phyloP scores from a whole-genome alignment of 2,888 invertebrate species.

The Phania funesta region DNA sequence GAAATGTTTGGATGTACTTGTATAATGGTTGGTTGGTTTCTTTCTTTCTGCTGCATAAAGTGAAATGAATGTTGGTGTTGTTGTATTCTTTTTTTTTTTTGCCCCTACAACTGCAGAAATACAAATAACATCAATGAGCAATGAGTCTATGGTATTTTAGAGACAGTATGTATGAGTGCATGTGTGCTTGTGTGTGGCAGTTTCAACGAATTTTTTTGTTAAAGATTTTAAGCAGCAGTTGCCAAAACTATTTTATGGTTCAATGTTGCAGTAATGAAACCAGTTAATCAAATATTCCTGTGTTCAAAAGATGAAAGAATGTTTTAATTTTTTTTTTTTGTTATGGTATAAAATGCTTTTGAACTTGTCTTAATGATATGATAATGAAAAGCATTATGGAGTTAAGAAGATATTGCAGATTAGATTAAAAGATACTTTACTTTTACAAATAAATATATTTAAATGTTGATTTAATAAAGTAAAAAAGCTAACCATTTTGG shows the following conservation, averaged over 20 bases:
- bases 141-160: conserved; percentile 12
- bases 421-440: conserved; percentile 54
- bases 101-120: conserved; percentile 14
- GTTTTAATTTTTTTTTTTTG: conserved; percentile 23
- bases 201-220: background rate
- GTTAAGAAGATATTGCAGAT: conserved; percentile 51
- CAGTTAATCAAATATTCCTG: conserved; percentile 62
- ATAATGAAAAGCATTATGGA: conserved; percentile 61
- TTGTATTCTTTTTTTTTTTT: background rate
- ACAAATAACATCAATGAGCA: conserved; percentile 46
- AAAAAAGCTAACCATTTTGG: conserved; percentile 9
- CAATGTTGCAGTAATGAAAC: conserved; percentile 59
- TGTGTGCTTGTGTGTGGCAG: conserved; percentile 57
- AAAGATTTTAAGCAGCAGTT: conserved; percentile 30
- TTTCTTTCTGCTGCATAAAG: conserved; percentile 39
- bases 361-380: conserved; percentile 60
- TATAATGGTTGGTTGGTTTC: conserved; percentile 32
- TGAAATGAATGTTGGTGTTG: conserved; percentile 54
- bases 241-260: conserved; percentile 53
- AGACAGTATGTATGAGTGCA: background rate
- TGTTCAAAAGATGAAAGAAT: conserved; percentile 53
- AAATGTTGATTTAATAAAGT: conserved; percentile 17
- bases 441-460: conserved; percentile 42
- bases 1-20: conserved; percentile 8
- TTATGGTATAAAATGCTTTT: conserved; percentile 40